A percentile compares a stretch with the other conserved stretches of the same genome.
Conservation (phyloP, 2,113 vertebrate species). For the Ceyx margarethae region DNA sequence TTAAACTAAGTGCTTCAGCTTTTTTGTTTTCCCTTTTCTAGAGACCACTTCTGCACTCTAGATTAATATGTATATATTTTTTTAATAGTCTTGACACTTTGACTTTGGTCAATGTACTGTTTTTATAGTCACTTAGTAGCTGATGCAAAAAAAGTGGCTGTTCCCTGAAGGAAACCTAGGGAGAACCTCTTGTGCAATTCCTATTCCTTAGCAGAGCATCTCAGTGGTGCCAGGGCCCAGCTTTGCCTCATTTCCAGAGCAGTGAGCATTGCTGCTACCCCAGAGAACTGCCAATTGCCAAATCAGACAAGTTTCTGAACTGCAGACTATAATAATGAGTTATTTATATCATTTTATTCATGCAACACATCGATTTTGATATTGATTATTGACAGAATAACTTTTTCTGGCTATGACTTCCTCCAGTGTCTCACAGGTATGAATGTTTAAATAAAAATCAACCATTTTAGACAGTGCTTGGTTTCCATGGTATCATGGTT, state of each 20-base stretch:
- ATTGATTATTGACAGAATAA: background rate
- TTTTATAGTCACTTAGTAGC: background rate
- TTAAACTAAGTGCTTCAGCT: background rate
- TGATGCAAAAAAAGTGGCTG: background rate
- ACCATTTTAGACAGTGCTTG: background rate
- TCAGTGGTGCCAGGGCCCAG: background rate
- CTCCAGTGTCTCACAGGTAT: background rate
- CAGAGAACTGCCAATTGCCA: background rate
- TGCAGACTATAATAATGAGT: background rate
- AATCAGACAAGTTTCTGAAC: background rate
- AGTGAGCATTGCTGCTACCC: background rate
- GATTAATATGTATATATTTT: background rate
- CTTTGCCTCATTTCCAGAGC: background rate
- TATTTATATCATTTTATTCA: background rate
- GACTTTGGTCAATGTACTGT: background rate
- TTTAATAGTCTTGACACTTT: background rate
- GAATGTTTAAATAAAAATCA: background rate
- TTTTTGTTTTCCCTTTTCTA: background rate
- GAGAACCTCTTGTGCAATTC: background rate
- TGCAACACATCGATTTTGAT: background rate
- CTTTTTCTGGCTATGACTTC: background rate
- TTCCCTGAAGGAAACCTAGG: background rate
- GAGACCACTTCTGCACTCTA: background rate
- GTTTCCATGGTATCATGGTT: background rate
- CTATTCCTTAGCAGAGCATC: background rate